These are phyloP conservation scores for Muntiacus muntjak DNA, from an alignment of 2,113 vertebrate genomes.

Conservation along the genomic window DNA sequence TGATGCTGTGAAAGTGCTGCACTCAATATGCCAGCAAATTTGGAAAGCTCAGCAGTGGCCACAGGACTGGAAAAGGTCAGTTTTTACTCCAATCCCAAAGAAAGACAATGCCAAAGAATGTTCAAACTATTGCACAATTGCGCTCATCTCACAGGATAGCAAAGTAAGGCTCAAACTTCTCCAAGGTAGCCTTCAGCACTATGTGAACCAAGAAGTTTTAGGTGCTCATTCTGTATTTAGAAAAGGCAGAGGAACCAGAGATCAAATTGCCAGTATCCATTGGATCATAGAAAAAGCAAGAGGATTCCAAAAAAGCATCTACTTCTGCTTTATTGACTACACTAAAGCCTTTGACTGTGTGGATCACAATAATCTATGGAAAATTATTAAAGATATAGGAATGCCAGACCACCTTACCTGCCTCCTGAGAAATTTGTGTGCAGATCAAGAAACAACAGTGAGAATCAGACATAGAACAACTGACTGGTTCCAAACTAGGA, in stretches of 20 bases:
- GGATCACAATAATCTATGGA: neutral
- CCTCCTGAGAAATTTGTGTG: neutral
- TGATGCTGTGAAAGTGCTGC: fast-evolving
- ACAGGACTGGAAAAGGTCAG: neutral
- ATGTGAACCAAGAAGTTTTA: neutral
- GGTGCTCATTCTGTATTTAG: neutral
- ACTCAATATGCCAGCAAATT: neutral
- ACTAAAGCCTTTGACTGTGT: neutral
- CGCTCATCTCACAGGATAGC: neutral
- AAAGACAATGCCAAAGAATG: neutral
- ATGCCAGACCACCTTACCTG: neutral
- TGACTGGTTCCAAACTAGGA: neutral
- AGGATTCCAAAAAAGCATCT: neutral
- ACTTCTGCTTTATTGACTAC: neutral
- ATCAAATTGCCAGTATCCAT: neutral
- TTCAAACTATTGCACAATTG: neutral
- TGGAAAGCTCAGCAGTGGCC: neutral
- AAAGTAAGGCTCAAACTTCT: neutral
- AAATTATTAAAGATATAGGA: neutral
- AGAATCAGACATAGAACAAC: neutral
- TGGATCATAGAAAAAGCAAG: neutral
- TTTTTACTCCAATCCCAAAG: neutral
- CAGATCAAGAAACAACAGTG: neutral
- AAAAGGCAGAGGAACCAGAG: neutral
- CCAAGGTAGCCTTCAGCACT: neutral